Evolutionary conservation across 2,888 invertebrate species (phyloP).

Genomic region (Thecophora atra): DNA sequence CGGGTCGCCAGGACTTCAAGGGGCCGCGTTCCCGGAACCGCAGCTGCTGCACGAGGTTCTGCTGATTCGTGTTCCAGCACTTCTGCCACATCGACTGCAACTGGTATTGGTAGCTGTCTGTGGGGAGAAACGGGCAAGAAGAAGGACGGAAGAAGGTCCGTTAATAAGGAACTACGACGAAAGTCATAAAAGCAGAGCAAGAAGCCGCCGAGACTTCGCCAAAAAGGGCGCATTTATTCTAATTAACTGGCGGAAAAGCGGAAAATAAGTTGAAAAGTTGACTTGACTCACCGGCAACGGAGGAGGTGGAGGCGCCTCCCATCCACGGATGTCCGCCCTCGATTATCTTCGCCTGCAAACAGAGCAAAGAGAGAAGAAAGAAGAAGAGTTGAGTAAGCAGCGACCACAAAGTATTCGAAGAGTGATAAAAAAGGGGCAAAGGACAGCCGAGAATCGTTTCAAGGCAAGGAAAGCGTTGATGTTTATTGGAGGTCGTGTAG

Average conservation of each 20-base stretch:
- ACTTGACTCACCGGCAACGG: conserved; percentile 61
- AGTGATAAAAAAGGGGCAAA: too few species aligned
- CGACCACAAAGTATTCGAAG: background rate
- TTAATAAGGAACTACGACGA: conserved; percentile 37
- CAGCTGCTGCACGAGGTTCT: conserved; percentile 85
- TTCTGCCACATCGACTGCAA: conserved; percentile 96
- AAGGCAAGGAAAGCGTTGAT: background rate
- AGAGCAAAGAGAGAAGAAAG: background rate
- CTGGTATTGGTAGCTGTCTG: conserved; percentile 95
- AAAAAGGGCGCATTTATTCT: conserved; percentile 13
- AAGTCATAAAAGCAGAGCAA: conserved; percentile 22
- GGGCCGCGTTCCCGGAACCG: conserved; percentile 92
- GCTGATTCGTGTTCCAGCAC: conserved; percentile 94
- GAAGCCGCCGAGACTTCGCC: background rate
- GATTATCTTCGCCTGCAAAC: conserved; percentile 62
- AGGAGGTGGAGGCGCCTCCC: conserved; percentile 61
- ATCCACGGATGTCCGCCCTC: conserved; percentile 64
- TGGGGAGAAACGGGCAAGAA: conserved; percentile 43
- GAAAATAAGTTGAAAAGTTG: conserved; percentile 13
- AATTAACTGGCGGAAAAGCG: conserved; percentile 14
- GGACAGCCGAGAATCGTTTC: too few species aligned
- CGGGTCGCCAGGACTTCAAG: conserved; percentile 91
- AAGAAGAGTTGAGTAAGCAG: background rate
- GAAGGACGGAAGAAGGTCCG: conserved; percentile 35
- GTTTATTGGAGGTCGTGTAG: background rate